Percentiles rank a stretch among this genome's conserved stretches.
Conservation (phyloP, 2,113 vertebrate genomes). For the Laticauda laticaudata region DNA sequence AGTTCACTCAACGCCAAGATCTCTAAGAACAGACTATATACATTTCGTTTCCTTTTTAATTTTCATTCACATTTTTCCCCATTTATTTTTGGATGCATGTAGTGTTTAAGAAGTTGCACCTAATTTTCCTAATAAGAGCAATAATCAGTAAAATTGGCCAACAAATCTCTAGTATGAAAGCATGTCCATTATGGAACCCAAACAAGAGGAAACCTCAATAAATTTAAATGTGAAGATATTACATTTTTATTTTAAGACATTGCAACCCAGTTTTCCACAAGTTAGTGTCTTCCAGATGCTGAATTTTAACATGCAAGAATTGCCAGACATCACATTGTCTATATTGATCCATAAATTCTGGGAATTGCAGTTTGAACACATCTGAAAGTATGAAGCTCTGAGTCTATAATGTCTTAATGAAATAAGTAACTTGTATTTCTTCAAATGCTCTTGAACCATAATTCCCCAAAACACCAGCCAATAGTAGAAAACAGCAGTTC, state of each 20-base stretch:
- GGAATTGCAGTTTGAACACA: not conserved
- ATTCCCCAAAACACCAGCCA: not conserved
- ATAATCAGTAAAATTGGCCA: constrained; percentile 1
- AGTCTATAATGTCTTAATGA: not conserved
- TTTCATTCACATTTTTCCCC: constrained; percentile 23
- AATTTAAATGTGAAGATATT: constrained; percentile 21
- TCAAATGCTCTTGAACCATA: not conserved
- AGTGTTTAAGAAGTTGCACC: constrained; percentile 38
- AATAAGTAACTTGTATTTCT: not conserved
- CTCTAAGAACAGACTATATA: constrained; percentile 28
- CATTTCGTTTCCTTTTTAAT: constrained; percentile 46
- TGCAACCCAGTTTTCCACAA: not conserved
- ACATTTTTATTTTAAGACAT: not conserved
- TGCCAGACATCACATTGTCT: not conserved
- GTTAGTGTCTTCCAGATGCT: not conserved
- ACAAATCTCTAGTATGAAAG: constrained; percentile 10
- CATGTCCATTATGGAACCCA: not conserved
- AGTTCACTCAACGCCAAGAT: constrained; percentile 64
- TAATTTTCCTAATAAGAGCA: constrained; percentile 35
- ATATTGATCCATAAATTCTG: not conserved
- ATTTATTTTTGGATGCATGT: constrained; percentile 44
- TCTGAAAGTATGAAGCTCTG: not conserved
- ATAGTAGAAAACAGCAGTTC: not conserved
- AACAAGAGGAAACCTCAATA: not conserved
- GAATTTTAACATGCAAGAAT: not conserved